Percentiles rank a stretch among this genome's conserved stretches.
Conservation (phyloP, 2,888 invertebrate genomes). For the Lithophane ornitopus region DNA sequence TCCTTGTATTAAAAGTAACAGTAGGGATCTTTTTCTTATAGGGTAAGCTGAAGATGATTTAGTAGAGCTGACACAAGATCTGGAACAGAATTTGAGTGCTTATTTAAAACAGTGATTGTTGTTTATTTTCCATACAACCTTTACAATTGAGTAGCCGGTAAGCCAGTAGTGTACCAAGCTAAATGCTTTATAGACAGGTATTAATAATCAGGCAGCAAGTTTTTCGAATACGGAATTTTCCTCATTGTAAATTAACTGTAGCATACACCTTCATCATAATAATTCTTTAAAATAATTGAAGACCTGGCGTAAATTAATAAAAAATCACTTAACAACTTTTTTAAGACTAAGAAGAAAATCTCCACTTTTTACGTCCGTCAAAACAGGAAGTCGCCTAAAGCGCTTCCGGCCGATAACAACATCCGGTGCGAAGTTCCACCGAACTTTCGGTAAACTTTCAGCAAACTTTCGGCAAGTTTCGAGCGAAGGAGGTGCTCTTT, state of each 20-base stretch:
- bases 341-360: conserved; percentile 60
- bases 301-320: conserved; percentile 28
- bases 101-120: background rate
- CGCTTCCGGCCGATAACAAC: conserved; percentile 91
- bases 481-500: conserved; percentile 85
- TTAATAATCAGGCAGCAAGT: background rate
- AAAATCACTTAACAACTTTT: conserved; percentile 55
- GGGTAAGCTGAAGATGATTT: background rate
- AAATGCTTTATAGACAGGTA: background rate
- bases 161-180: background rate
- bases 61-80: background rate
- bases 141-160: too few relatives aligned
- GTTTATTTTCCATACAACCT: too few relatives aligned
- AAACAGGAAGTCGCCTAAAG: conserved; percentile 90
- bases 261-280: background rate
- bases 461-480: conserved; percentile 76
- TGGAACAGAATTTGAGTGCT: background rate
- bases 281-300: background rate
- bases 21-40: conserved; percentile 13
- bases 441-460: conserved; percentile 72
- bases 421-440: conserved; percentile 84
- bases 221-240: background rate
- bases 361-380: conserved; percentile 81
- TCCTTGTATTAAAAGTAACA: conserved; percentile 53
- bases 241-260: background rate